phyloP scores from a whole-genome alignment of 2,113 vertebrate genomes.

The Calidris pygmaea region DNA sequence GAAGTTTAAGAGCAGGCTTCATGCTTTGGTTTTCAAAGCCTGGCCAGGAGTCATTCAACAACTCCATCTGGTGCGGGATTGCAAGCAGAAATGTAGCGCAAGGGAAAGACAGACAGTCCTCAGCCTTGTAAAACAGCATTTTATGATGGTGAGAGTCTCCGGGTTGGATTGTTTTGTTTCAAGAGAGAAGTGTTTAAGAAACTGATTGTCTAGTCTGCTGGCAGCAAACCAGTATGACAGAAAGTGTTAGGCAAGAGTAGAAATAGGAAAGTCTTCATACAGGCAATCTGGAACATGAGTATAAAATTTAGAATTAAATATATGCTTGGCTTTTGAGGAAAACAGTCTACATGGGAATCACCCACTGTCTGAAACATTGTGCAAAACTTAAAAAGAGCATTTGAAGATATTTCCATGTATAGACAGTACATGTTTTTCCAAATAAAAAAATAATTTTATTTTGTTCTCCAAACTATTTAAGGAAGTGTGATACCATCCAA shows the following conservation, averaged over 20 bases:
- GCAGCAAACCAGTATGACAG: not conserved
- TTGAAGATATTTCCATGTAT: not conserved
- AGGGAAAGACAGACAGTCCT: not conserved
- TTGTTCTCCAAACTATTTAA: not conserved
- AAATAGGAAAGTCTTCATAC: not conserved
- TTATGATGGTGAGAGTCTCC: not conserved
- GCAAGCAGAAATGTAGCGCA: constrained; percentile 2
- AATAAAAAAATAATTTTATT: not conserved
- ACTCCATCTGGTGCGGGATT: constrained; percentile 21
- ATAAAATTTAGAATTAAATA: not conserved
- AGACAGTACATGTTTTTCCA: not conserved
- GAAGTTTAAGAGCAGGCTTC: constrained; percentile 11
- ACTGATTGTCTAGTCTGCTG: constrained; percentile 8
- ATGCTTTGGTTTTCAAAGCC: not conserved
- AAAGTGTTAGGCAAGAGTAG: not conserved
- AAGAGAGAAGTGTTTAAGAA: not conserved
- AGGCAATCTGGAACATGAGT: not conserved
- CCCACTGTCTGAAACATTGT: not conserved
- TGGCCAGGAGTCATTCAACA: not conserved
- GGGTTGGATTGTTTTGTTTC: not conserved
- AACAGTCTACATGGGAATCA: not conserved
- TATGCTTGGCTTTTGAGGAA: not conserved
- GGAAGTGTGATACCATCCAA: not conserved
- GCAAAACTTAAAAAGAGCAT: not conserved
- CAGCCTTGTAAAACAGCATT: constrained; percentile 30